Percentiles rank a stretch among this genome's conserved stretches.
Evolutionary conservation across 2,797 vertebrate genomes (phyloP).

Genomic region (Neosilurus mollespiculum): DNA sequence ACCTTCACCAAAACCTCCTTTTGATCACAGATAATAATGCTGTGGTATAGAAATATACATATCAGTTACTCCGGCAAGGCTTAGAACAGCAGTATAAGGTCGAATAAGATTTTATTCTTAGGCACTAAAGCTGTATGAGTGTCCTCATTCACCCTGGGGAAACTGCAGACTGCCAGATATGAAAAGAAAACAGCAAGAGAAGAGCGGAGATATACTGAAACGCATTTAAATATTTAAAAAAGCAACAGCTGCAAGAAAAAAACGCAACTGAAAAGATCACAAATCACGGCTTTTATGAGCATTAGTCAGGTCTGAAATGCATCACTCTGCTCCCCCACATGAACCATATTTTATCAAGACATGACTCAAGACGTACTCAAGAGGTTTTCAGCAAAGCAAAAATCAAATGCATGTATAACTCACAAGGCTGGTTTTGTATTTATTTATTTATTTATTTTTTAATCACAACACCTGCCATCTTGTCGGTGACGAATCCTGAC

Average conservation of each 20-base stretch:
- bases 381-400: conserved; percentile 8
- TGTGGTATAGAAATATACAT: background rate
- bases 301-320: conserved; percentile 2
- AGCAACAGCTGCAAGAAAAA: conserved; percentile 35
- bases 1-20: too few species aligned
- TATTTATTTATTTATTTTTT: background rate
- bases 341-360: conserved; percentile 25
- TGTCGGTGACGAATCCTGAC: background rate
- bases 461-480: conserved; percentile 8
- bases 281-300: conserved; percentile 44
- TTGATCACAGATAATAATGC: too few species aligned
- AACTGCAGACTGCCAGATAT: conserved; percentile 20
- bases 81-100: background rate
- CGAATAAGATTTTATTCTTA: conserved; percentile 42
- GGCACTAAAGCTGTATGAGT: conserved; percentile 30
- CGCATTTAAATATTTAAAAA: conserved; percentile 36
- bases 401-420: conserved; percentile 9
- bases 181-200: conserved; percentile 33
- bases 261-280: conserved; percentile 31
- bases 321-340: conserved; percentile 9
- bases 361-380: conserved; percentile 1
- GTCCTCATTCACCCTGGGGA: conserved; percentile 31
- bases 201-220: conserved; percentile 40
- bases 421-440: background rate
- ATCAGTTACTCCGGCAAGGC: background rate